Evolutionary conservation across 2,888 invertebrate genomes (phyloP), one percentile per base, ranked within the genome.

Genomic region (Ectemnius lituratus): DNA sequence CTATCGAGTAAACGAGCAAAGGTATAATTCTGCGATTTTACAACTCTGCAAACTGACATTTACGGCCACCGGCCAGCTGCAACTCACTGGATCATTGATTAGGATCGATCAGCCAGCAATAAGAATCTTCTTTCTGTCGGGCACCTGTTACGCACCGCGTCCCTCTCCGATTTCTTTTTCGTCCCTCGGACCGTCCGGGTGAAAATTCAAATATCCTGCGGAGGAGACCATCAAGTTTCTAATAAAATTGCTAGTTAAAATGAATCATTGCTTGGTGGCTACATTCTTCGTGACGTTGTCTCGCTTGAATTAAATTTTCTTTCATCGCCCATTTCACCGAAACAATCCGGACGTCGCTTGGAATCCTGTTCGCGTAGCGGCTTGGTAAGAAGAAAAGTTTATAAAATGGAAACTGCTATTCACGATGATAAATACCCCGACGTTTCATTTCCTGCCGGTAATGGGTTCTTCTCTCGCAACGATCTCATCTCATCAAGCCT

Each of bases 11-110:
- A 37, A 75, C 75, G 70, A 69, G 71, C 57, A 73, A 76, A 70
- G 83, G 63, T 79, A 81, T 85, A 85, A 85, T 84, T 81, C 74
- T 67, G 73, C 63, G 82, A 81, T 81, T 85, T 85, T 85, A 85
- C 79, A 84, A 84, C 84, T 75, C 69, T 47, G 62, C 47, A 65
- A 79, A 83, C 76, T 79, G 84, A 80, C 84, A 64, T 86, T 85
- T 86, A 85, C 73, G 76, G 77, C 76, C 75, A 76, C 67, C 65
- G 65, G 74, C 75, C 79, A 81, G 78, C 77, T 83, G 80, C 80
- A 73, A 79, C 67, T 83, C 76, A 73, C 63, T 77, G 78, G 64
- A 80, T 83, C 80, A 84, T 83, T 76, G 83, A 85, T 86, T 81
- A 83, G 78, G 80, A 81, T 80, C 77, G 80, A 85, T 84, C 78